phyloP scores from a whole-genome alignment of 1,140 invertebrate genomes.

The Drosophila arizonae region DNA sequence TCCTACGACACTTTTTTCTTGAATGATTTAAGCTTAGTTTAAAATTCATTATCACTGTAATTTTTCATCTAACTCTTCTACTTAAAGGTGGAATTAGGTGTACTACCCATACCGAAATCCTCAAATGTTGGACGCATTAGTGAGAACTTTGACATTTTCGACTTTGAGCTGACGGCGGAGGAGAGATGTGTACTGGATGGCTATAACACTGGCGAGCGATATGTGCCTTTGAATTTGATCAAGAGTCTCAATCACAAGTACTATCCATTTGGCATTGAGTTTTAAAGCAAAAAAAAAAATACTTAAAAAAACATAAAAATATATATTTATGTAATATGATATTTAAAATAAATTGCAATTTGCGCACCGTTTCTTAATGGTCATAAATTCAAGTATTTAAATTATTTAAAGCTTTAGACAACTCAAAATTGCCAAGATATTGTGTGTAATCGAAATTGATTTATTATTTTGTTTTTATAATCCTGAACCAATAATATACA shows the following conservation, averaged over 20 bases:
- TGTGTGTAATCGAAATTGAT: not conserved
- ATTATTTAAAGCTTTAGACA: not conserved
- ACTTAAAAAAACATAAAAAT: too few species aligned
- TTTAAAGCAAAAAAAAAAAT: conserved; percentile 64
- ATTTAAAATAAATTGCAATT: not conserved
- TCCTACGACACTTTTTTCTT: too few species aligned
- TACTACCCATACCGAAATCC: conserved; percentile 90
- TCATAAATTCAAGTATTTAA: not conserved
- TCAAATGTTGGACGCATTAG: conserved; percentile 87
- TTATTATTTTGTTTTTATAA: conserved; percentile 1
- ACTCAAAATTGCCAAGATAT: conserved; percentile 6
- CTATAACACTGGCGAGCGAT: conserved; percentile 85
- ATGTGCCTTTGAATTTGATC: conserved; percentile 83
- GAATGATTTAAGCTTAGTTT: too few species aligned
- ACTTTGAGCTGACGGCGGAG: conserved; percentile 86
- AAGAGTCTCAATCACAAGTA: conserved; percentile 84
- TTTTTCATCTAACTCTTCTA: not conserved
- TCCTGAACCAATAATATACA: not conserved
- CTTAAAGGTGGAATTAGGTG: conserved; percentile 61
- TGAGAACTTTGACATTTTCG: conserved; percentile 89
- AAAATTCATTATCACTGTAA: not conserved
- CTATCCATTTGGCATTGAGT: conserved; percentile 86
- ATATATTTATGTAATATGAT: not conserved
- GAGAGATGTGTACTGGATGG: conserved; percentile 86
- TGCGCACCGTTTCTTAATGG: not conserved